Conservation (phyloP, 2,113 vertebrate genomes). For the Cryptotis parvus region DNA sequence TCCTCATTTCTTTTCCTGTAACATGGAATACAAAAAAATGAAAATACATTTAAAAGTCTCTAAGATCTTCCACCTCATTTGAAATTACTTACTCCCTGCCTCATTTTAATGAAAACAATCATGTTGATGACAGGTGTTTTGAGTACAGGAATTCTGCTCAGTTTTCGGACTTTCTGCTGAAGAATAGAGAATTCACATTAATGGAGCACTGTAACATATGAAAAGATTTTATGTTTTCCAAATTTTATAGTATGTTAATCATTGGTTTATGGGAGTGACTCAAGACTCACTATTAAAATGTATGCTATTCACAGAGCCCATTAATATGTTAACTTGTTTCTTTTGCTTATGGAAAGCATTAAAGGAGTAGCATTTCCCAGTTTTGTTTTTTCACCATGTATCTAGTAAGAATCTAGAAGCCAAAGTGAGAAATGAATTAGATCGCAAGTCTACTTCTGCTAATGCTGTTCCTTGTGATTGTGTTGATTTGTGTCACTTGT, state of each 20-base stretch:
- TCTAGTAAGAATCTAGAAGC: slow-evolving; percentile 31
- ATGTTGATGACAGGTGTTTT: neutral
- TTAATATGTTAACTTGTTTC: neutral
- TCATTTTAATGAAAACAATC: slow-evolving; percentile 44
- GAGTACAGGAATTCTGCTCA: slow-evolving; percentile 24
- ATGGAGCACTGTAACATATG: neutral
- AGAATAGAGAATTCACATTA: slow-evolving; percentile 40
- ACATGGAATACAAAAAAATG: slow-evolving; percentile 11
- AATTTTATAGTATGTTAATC: slow-evolving; percentile 54
- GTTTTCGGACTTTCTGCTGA: slow-evolving; percentile 42
- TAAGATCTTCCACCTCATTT: slow-evolving; percentile 33
- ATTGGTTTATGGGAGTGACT: slow-evolving; percentile 38
- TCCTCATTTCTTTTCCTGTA: neutral
- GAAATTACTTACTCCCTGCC: slow-evolving; percentile 20
- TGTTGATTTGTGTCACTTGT: neutral
- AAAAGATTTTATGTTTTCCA: slow-evolving; percentile 37
- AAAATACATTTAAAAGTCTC: slow-evolving; percentile 19
- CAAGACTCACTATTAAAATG: slow-evolving; percentile 17
- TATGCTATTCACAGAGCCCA: neutral
- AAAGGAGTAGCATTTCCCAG: neutral
- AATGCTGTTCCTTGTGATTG: neutral
- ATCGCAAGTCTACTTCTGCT: neutral
- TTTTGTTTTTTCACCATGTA: neutral
- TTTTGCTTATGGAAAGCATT: neutral
- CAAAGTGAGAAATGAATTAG: slow-evolving; percentile 37